Evolutionary conservation across 64 coral and sea anemone genomes (phyloP), one percentile per base, ranked within the genome.

Genomic region (Porites lutea): DNA sequence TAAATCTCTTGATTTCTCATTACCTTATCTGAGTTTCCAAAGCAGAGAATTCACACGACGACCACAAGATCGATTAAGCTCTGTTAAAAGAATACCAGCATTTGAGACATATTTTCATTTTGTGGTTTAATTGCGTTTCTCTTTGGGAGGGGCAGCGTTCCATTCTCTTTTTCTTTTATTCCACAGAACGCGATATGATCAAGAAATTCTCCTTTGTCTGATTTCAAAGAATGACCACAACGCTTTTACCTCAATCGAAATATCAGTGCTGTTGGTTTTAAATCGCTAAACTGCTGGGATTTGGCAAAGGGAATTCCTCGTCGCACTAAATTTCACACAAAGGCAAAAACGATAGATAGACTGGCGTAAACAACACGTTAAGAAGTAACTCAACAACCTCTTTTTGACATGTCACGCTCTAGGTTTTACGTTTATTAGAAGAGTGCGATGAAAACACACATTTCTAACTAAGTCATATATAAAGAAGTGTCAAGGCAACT

Each of bases 61-160:
- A 37, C 27, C 27, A 37, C 27, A 37, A 37, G 27, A 37, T 37
- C 27, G 27, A 37, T 37, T 37, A 37, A 37, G 27, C 54, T 9
- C 54, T 57, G 7, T 57, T 57, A 7, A 57, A 57, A 74, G 10
- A 47, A 13, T 65, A 65, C 59, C 7, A 60, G 59, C 59, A 8
- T 60, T 60, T 65, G 63, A 18, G 13, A 1, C 19, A 65, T 65
- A 6, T 51, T 76, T 52, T 4, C 12, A 16, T 47, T 66, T 66
- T 68, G 61, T 18, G 81, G 61, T 84, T 22, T 18, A 22, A 22
- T 7, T 13, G 14, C 15, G 18, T 48, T 82, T 18, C 4, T 69
- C 46, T 15, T n/a, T 70, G 63, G 63, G 81, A 84, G 81, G 81
- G 21, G 81, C 59, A 84, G 63, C 50, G 50, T 50, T 51, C 15